phyloP scores from a whole-genome alignment of 1,140 invertebrate species.

The Oedothorax gibbosus region DNA sequence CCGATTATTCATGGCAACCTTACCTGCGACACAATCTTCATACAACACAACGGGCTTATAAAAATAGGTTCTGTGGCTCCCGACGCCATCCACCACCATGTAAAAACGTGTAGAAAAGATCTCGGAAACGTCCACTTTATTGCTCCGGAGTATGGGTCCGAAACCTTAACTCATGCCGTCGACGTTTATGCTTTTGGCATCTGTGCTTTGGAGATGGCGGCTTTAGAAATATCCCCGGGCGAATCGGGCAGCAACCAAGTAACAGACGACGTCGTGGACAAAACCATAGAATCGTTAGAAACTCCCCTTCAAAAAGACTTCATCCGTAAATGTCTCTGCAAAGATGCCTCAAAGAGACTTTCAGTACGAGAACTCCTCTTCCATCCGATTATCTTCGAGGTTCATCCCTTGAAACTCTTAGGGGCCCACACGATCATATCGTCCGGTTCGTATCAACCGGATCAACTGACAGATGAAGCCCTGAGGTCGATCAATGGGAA shows the following conservation, averaged over 20 bases:
- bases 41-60: conserved; percentile 99
- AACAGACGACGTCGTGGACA: conserved; percentile 87
- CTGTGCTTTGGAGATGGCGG: conserved; percentile 97
- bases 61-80: conserved; percentile 98
- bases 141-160: conserved; percentile 91
- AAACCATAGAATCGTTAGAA: conserved; percentile 85
- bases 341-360: conserved; percentile 85
- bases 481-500: conserved; percentile 77
- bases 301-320: conserved; percentile 80
- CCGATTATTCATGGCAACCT: conserved; percentile 99
- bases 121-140: conserved; percentile 95
- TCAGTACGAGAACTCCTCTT: conserved; percentile 93
- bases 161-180: conserved; percentile 78
- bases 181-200: conserved; percentile 99
- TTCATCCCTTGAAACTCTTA: conserved; percentile 77
- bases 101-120: conserved; percentile 83
- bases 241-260: conserved; percentile 78
- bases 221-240: conserved; percentile 93
- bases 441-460: conserved; percentile 73
- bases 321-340: conserved; percentile 82
- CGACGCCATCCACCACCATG: conserved; percentile 98
- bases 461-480: conserved; percentile 88
- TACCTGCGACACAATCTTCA: conserved; percentile 99
- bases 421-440: conserved; percentile 41
- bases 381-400: conserved; percentile 96